Conservation (phyloP, 1,140 invertebrate genomes). For the Aleiodes sp. region DNA sequence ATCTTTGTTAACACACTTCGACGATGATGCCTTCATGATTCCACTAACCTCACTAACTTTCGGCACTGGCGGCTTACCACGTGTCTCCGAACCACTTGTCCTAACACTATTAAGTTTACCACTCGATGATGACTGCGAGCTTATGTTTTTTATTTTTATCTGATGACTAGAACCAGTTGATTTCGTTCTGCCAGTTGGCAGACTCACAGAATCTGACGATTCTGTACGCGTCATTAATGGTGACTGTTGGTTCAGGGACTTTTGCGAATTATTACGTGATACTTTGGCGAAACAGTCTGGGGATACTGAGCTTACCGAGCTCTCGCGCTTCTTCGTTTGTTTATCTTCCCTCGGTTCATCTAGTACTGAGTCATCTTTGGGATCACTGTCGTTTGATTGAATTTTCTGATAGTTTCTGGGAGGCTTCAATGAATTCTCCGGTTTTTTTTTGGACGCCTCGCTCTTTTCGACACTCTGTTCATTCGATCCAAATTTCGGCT, state of each 20-base stretch:
- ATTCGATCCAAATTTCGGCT: no score
- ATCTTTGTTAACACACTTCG: conserved; percentile 74
- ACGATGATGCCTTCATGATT: conserved; percentile 53
- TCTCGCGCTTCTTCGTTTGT: conserved; percentile 19
- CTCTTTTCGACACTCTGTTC: no score
- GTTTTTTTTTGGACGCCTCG: no score
- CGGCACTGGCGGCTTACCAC: conserved; percentile 63
- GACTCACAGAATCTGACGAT: conserved; percentile 54
- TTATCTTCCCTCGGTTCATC: background rate
- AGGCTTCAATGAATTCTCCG: no score
- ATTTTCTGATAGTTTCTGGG: no score
- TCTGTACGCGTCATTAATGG: conserved; percentile 56
- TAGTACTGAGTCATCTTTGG: no score
- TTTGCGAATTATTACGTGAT: conserved; percentile 45
- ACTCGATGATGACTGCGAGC: conserved; percentile 22
- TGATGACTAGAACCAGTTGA: conserved; percentile 57
- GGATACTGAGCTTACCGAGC: conserved; percentile 19
- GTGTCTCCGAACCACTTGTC: conserved; percentile 49
- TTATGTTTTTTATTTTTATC: conserved; percentile 59
- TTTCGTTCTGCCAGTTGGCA: conserved; percentile 63
- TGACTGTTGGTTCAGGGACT: conserved; percentile 45
- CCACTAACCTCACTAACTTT: conserved; percentile 47
- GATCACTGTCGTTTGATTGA: background rate
- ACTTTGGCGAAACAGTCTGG: conserved; percentile 20
- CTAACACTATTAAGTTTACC: conserved; percentile 46